Evolutionary conservation across 1,140 invertebrate genomes (phyloP), one percentile per base, ranked within the genome.

Genomic region (Drosophila persimilis): DNA sequence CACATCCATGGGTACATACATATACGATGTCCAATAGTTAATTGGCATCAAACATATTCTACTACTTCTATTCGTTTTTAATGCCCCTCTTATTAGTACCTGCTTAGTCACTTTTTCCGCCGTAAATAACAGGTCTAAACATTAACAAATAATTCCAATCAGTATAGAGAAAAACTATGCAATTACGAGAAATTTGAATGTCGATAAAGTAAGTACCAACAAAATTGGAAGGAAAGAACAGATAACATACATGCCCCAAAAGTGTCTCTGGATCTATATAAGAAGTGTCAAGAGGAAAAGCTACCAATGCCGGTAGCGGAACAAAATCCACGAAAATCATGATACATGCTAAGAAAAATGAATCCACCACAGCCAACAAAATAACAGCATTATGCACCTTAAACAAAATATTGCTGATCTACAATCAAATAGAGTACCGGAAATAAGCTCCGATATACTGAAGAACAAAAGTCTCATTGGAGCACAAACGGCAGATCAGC

Each of bases 241-340:
- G 61, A 65, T 2, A 31, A 55, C 13, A 69, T 69, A 3, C 22
- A 55, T 3, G 51, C 35, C 5, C 2, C 48, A 7, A 66, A 31
- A 56, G 5, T n/a, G 5, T 35, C 26, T 1, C 56, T 48, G 0
- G 13, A 9, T 0, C 24, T 66, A 1, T 48, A 43, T 20, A 24
- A 50, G 20, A 48, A 17, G 13, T 13, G 24, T 20, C 22, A 22
- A 22, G 17, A n/a, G 11, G 11, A 48, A 13, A 48, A 48, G 20
- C 13, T 24, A 6, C 13, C 46, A 24, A 48, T 3, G 9, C 17
- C 24, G 15, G 5, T 24, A 20, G 20, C 20, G 2, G 20, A 13
- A n/a, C 3, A 48, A 47, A 47, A 9, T 11, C 6, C 45, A 3
- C 3, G 11, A 35, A 22, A 17, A 17, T 0, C 17, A 17, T 17